Conservation (phyloP, 2,113 vertebrate genomes). For the Megaceryle maxima region DNA sequence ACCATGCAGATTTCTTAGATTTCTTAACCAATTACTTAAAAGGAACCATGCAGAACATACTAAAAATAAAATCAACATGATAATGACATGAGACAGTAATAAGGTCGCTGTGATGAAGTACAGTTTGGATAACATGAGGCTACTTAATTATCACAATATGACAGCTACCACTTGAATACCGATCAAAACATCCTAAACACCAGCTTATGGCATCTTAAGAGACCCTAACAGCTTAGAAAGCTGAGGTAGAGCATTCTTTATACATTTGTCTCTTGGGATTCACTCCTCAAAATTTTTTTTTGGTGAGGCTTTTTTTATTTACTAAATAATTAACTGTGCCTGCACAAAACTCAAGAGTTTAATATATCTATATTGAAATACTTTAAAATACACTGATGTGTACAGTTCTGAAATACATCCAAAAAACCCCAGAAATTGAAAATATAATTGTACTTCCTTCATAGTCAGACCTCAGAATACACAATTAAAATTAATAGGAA, state of each 20-base stretch:
- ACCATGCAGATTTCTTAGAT: slow-evolving; percentile 5
- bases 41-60: neutral
- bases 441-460: neutral
- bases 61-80: slow-evolving; percentile 5
- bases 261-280: neutral
- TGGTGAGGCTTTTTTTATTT: neutral
- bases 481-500: neutral
- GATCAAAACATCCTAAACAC: neutral
- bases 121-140: neutral
- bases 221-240: neutral
- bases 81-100: neutral
- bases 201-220: neutral
- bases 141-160: neutral
- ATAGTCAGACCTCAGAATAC: neutral
- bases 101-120: neutral
- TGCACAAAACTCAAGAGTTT: neutral
- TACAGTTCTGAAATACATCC: neutral
- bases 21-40: neutral
- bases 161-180: neutral
- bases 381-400: neutral
- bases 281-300: neutral
- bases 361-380: neutral
- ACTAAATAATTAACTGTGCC: neutral
- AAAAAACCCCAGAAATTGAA: neutral
- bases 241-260: neutral